Base-by-base conservation (phyloP, 2,797 vertebrate species). In the Macropus fuliginosus region DNA sequence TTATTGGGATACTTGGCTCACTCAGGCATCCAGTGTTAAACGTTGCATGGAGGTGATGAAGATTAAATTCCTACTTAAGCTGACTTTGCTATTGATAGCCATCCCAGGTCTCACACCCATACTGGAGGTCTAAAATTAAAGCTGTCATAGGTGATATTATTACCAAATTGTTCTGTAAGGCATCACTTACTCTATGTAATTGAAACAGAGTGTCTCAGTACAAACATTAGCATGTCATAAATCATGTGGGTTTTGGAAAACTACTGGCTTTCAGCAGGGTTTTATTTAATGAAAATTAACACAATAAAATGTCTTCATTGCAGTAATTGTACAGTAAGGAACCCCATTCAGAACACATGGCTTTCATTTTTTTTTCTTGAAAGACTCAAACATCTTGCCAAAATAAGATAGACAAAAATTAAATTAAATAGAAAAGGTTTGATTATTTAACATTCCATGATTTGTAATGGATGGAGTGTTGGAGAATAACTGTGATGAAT, bases 241-340 rank as follows among this genome's bases (percentile, higher is more conserved):
- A 98, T 98, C 98, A 98, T 96, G 97, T 96, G 98, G 97, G 95
- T 97, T 96, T 98, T 98, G 96, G 97, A 98, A 98, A 98, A 98
- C 98, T 98, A 98, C 98, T 98, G 97, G 97, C 98, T 98, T 99
- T 98, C 98, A 98, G 98, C 98, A 97, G 96, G 96, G 97, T 98
- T 98, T 98, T 98, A 98, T 97, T 98, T 98, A 98, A 98, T 98
- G 98, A 98, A 98, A 98, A 98, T 98, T 98, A 98, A 97, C 97
- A 98, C 98, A 98, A 98, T 98, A 98, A 98, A 98, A 98, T 98
- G 97, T 98, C 97, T 98, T 97, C 97, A 97, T 98, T 96, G 97
- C 92, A 94, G 54, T 97, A 97, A 98, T 97, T 96, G 96, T 97
- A 94, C 96, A 98, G 97, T 95, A 96, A 21, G 96, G 97, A 96